These are phyloP conservation scores for Glomeris marginata DNA, from an alignment of 2,888 invertebrate species.

Conservation along the genomic window DNA sequence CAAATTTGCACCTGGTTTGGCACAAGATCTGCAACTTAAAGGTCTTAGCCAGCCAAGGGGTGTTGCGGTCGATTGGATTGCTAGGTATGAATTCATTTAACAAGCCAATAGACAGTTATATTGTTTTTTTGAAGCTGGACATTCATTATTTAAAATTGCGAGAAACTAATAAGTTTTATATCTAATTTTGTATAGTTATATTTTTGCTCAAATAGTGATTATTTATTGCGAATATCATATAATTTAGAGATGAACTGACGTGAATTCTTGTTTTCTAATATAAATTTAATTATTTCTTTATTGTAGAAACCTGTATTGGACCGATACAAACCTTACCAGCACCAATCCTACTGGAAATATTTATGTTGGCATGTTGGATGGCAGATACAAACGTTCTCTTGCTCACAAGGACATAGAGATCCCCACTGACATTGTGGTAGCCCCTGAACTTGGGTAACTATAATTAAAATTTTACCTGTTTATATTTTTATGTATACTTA, in stretches of 20 bases:
- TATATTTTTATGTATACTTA: not conserved
- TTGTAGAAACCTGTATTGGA: conserved; percentile 75
- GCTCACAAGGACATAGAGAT: conserved; percentile 53
- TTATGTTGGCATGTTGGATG: conserved; percentile 77
- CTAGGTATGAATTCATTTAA: conserved; percentile 34
- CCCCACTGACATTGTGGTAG: conserved; percentile 76
- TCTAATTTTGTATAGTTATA: too few species aligned
- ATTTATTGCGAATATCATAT: too few species aligned
- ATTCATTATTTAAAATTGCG: conserved; percentile 1
- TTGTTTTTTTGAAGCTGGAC: conserved; percentile 1
- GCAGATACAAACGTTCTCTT: conserved; percentile 67
- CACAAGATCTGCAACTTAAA: conserved; percentile 73
- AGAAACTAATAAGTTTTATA: too few species aligned
- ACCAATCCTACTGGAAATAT: conserved; percentile 38
- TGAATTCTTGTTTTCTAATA: not conserved
- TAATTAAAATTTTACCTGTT: not conserved
- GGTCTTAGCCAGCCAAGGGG: conserved; percentile 59
- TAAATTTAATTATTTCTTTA: not conserved
- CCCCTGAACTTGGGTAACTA: conserved; percentile 37
- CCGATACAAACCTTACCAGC: conserved; percentile 53
- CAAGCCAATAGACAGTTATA: not conserved
- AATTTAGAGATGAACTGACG: not conserved
- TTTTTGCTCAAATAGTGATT: too few species aligned
- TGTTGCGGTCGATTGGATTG: conserved; percentile 84
- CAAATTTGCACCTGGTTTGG: conserved; percentile 50